Evolutionary conservation across 2,888 invertebrate species (phyloP).

Genomic region (Aphodius granarius): DNA sequence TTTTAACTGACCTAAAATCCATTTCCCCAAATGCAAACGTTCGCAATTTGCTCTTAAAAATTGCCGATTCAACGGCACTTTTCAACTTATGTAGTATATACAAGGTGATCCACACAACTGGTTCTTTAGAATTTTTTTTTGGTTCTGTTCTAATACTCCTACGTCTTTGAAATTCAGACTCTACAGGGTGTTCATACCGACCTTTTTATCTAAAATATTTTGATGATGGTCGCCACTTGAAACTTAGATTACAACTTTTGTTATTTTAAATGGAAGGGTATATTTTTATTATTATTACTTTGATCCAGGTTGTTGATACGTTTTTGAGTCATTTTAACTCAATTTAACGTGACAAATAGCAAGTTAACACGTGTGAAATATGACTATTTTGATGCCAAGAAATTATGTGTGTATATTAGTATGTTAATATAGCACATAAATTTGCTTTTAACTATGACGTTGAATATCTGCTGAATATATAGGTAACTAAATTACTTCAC

Average conservation of each 20-base stretch:
- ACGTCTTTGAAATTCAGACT: too few relatives aligned
- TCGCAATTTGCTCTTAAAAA: not conserved
- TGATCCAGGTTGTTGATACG: too few relatives aligned
- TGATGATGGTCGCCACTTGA: too few relatives aligned
- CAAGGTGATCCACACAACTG: too few relatives aligned
- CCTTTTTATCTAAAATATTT: too few relatives aligned
- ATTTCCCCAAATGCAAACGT: not conserved
- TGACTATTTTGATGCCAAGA: not conserved
- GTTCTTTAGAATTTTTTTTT: too few relatives aligned
- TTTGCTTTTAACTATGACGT: not conserved
- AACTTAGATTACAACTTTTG: too few relatives aligned
- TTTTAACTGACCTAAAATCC: not conserved
- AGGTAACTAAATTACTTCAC: not conserved
- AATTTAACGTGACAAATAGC: not conserved
- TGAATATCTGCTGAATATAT: not conserved
- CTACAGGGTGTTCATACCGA: too few relatives aligned
- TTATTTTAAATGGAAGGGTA: too few relatives aligned
- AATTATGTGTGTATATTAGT: not conserved
- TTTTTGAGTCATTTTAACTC: too few relatives aligned
- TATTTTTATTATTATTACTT: too few relatives aligned
- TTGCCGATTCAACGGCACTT: not conserved
- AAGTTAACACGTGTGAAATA: not conserved
- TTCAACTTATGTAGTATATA: not conserved
- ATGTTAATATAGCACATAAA: not conserved
- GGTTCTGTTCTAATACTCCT: too few relatives aligned